phyloP scores from a whole-genome alignment of 2,113 vertebrate genomes.

The Petaurus breviceps region DNA sequence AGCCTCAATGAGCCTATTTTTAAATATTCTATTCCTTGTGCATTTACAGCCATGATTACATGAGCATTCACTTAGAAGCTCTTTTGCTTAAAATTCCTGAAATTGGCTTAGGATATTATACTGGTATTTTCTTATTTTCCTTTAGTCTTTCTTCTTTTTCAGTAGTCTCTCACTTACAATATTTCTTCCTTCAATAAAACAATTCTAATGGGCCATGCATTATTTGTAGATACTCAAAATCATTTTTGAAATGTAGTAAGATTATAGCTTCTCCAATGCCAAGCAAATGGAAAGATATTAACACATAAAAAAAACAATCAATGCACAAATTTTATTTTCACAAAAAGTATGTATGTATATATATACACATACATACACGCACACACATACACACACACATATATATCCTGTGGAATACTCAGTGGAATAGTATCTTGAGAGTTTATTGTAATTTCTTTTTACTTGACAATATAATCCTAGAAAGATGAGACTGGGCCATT shows the following conservation, averaged over 20 bases:
- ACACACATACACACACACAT: background rate
- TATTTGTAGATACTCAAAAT: background rate
- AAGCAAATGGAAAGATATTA: constrained; percentile 22
- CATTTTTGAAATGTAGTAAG: background rate
- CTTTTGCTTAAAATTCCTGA: background rate
- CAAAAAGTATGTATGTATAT: background rate
- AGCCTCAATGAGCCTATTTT: constrained; percentile 22
- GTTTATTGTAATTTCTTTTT: constrained; percentile 9
- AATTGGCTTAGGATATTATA: background rate
- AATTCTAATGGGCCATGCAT: background rate
- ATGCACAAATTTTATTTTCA: constrained; percentile 17
- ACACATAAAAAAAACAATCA: constrained; percentile 33
- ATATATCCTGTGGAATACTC: background rate
- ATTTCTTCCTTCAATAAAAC: background rate
- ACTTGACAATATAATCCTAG: background rate
- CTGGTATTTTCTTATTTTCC: constrained; percentile 16
- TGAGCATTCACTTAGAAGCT: constrained; percentile 31
- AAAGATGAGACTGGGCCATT: background rate
- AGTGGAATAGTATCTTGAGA: constrained; percentile 9
- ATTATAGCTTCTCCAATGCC: constrained; percentile 5
- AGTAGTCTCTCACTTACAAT: constrained; percentile 18
- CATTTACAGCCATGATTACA: constrained; percentile 19
- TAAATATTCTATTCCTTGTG: constrained; percentile 43
- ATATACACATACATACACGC: too few relatives aligned
- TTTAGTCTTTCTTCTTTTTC: background rate